Conservation (phyloP, 2,888 invertebrate genomes). For the Formica aserva region DNA sequence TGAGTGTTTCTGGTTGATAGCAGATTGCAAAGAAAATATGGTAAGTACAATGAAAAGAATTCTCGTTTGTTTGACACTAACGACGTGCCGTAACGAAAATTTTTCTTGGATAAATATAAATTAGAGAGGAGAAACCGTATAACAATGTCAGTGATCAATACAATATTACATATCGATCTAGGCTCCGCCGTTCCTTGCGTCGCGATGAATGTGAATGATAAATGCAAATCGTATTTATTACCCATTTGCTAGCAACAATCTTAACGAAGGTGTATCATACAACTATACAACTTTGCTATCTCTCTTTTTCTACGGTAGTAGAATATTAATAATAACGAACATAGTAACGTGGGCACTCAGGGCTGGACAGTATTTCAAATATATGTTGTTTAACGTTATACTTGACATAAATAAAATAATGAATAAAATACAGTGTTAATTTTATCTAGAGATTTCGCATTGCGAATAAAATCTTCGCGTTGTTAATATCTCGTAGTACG, state of each 20-base stretch:
- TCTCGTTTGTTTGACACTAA: neutral
- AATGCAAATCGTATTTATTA: conserved; percentile 31
- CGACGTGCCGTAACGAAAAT: neutral
- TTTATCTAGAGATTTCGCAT: neutral
- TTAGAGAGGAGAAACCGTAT: neutral
- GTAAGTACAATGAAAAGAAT: neutral
- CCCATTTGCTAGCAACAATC: conserved; percentile 22
- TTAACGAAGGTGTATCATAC: conserved; percentile 54
- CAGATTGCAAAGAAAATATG: neutral
- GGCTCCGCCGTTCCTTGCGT: neutral
- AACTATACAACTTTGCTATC: conserved; percentile 60
- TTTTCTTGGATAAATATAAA: neutral
- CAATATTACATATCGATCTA: neutral
- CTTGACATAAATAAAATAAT: neutral
- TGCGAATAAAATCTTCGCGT: neutral
- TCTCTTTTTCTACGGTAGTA: conserved; percentile 46
- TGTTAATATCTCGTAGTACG: neutral
- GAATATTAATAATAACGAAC: conserved; percentile 48
- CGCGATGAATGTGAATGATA: conserved; percentile 22
- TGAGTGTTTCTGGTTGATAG: neutral
- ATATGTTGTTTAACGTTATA: neutral
- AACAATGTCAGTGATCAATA: neutral
- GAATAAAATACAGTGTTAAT: neutral
- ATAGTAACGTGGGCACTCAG: conserved; percentile 32
- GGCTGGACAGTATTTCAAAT: conserved; percentile 17